These are phyloP conservation scores for Cathartes aura DNA, from an alignment of 2,113 vertebrate species.

Conservation along the genomic window DNA sequence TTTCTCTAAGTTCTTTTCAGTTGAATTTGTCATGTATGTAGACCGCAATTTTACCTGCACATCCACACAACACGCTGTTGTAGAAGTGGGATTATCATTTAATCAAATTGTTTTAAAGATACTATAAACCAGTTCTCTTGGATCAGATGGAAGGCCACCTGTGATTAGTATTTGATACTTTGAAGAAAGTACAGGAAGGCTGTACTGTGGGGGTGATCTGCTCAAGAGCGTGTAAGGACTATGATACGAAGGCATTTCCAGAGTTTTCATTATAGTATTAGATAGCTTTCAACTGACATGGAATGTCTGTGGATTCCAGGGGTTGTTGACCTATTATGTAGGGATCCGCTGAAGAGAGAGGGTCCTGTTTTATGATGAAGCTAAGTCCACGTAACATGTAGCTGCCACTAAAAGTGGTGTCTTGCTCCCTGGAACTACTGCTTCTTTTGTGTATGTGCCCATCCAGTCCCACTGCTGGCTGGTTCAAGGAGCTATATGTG, in stretches of 20 bases:
- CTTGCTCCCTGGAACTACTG: background rate
- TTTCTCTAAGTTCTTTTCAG: background rate
- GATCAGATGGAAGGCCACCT: background rate
- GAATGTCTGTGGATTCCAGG: background rate
- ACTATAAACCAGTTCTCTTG: background rate
- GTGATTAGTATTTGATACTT: background rate
- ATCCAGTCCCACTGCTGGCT: background rate
- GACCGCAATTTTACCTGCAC: background rate
- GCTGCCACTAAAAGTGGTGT: background rate
- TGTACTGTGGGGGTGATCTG: background rate
- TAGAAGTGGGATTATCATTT: background rate
- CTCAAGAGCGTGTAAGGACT: background rate
- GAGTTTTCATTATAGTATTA: background rate
- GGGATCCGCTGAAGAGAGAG: background rate
- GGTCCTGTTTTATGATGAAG: background rate
- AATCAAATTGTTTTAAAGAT: background rate
- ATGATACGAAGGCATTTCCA: background rate
- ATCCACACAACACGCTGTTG: background rate
- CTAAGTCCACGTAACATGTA: fast-evolving
- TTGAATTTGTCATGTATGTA: background rate
- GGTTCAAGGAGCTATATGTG: background rate
- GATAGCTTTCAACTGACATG: background rate
- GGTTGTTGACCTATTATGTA: background rate
- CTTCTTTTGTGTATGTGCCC: background rate
- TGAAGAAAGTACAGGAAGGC: background rate